Base-by-base conservation (phyloP, 2,888 invertebrate species). In the Pheosia gnoma region DNA sequence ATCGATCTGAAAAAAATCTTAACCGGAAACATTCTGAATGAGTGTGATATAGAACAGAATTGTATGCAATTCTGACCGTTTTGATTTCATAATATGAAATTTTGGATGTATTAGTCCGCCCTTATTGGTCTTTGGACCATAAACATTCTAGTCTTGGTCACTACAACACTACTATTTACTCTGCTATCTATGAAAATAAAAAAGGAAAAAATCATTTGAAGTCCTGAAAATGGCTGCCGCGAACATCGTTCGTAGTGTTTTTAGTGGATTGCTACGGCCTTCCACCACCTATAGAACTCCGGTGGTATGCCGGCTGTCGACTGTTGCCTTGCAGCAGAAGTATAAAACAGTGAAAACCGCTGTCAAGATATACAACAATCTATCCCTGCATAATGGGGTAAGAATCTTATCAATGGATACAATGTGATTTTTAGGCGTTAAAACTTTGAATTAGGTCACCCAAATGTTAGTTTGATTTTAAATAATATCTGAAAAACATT, bases 181-280 rank as follows among this genome's bases (percentile, higher is more conserved):
- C 25, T 25, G 25, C 25, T 25, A 81, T 83, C 80, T 82, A 80
- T 83, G 80, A 62, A 64, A 67, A 68, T 63, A 59, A 70, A 71
- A 71, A 72, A 59, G 66, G 49, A 62, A 58, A 54, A 66, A 62
- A 63, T 62, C 71, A 68, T 67, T 82, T 75, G 63, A 63, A 66
- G 77, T 77, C 75, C 60, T 66, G 59, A 77, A 75, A 91, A 94
- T 94, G 94, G 93, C 94, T 88, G 93, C 92, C 74, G 86, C 82
- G 67, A 90, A 86, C 85, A 79, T 94, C 77, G 86, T 87, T 73
- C 92, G 93, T 83, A 91, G 87, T 87, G 91, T 88, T 83, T 84
- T 93, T 66, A 80, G 80, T 82, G 91, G 91, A 83, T 86, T 93
- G 83, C 82, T 93, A 82, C 84, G 90, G 82, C 91, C 89, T 87